phyloP scores from a whole-genome alignment of 2,888 invertebrate species.

The Saturnia japonica region DNA sequence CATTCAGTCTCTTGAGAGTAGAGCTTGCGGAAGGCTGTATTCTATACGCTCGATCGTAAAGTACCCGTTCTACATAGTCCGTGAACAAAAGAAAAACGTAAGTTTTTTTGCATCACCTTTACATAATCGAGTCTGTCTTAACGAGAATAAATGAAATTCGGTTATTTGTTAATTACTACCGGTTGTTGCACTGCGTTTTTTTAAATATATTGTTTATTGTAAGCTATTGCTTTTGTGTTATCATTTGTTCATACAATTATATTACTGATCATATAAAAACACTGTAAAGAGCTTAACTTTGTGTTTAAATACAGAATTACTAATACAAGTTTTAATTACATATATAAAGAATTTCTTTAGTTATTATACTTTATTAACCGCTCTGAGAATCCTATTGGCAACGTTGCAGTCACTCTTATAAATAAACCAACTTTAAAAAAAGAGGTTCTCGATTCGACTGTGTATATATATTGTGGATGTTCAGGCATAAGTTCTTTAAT shows the following conservation, averaged over 20 bases:
- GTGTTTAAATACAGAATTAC: neutral
- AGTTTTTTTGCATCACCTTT: conserved; percentile 30
- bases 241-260: neutral
- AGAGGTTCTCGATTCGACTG: too few species aligned
- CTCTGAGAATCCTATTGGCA: too few species aligned
- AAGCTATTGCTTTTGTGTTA: neutral
- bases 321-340: neutral
- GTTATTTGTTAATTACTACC: neutral
- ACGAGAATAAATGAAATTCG: neutral
- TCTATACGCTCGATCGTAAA: conserved; percentile 14
- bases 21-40: conserved; percentile 34
- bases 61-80: conserved; percentile 22
- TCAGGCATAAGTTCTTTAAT: too few species aligned
- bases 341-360: too few species aligned
- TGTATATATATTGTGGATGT: too few species aligned
- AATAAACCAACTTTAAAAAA: too few species aligned
- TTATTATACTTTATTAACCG: too few species aligned
- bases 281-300: neutral
- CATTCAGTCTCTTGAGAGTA: conserved; percentile 33
- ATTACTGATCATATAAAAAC: neutral
- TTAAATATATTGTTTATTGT: neutral
- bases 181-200: neutral
- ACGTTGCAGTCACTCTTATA: too few species aligned
- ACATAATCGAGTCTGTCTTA: conserved; percentile 20
- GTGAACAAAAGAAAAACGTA: conserved; percentile 33